Percentiles rank a stretch among this genome's conserved stretches.
phyloP scores from a whole-genome alignment of 2,888 invertebrate genomes.

The Diarsia brunnea region DNA sequence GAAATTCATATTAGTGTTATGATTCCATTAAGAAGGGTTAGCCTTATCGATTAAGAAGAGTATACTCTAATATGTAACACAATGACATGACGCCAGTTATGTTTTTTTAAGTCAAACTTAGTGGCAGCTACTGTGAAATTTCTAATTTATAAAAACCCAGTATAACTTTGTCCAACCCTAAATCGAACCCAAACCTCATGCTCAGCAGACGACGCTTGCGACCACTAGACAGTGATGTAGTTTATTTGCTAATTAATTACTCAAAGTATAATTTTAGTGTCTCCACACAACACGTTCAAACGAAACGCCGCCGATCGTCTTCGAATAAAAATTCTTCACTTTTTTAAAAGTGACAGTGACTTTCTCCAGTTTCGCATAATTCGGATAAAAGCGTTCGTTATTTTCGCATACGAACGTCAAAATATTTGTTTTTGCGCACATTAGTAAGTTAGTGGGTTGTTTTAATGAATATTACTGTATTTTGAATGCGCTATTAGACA shows the following conservation, averaged over 20 bases:
- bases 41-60: no score
- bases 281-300: slow-evolving; percentile 9
- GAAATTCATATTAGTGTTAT: no score
- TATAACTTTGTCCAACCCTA: no score
- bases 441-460: slow-evolving; percentile 10
- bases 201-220: no score
- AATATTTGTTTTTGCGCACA: slow-evolving; percentile 38
- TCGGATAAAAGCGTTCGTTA: slow-evolving; percentile 46
- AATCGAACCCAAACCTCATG: no score
- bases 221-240: neutral
- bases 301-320: neutral
- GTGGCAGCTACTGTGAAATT: no score
- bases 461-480: slow-evolving; percentile 12
- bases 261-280: slow-evolving; percentile 3
- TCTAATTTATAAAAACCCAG: no score
- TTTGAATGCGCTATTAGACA: slow-evolving; percentile 21
- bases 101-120: no score
- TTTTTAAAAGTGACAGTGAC: slow-evolving; percentile 49
- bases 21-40: no score
- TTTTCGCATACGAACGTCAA: slow-evolving; percentile 7
- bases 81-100: no score
- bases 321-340: slow-evolving; percentile 29
- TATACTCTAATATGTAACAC: no score
- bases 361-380: slow-evolving; percentile 56
- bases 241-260: slow-evolving; percentile 13